Base-by-base conservation (phyloP, 2,888 invertebrate species). In the Callyntrura sp. region DNA sequence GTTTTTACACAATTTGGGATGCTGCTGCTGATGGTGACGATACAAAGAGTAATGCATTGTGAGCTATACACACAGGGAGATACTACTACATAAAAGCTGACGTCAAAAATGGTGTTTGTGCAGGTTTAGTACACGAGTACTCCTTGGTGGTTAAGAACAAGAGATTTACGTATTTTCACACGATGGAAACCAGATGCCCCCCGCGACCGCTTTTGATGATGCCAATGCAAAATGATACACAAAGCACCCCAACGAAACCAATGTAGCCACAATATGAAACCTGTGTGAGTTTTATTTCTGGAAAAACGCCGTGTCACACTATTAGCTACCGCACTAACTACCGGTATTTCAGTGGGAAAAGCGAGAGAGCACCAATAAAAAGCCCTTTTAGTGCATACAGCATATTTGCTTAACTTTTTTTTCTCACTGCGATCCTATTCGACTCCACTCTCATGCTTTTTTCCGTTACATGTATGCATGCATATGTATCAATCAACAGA, bases 151-250 rank as follows among this genome's bases (percentile, higher is more conserved):
- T 65, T 78, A 55, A 60, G 84, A 82, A 85, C 65, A 86, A 82
- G 79, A 81, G 48, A 85, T 73, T 90, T 90, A 82, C 85, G 85
- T 20, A 68, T 84, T 85, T 90, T 86, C 90, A 86, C 85, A 85
- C 90, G 90, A 90, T 81, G 85, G 85, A 85, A 90, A 86, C 85
- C 90, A 90, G 85, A 90, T 90, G 81, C 90, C 85, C 85, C 28
- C 62, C 48, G 76, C 51, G 51, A 51, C 48, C n/a, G 48, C 48
- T 73, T 23, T 48, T 76, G 51, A 76, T 76, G 25, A 76, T 51
- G 51, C 68, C 35, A 70, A 51, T 76, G 51, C 25, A 23, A 51
- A 76, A 76, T 55, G 51, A 55, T 51, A 76, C 55, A n/a, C 51
- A 76, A 51, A 76, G 25, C 25, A 51, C 23, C 23, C 51, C 28